Percentiles rank a stretch among this genome's conserved stretches.
These are phyloP conservation scores for Tor tambroides DNA, from an alignment of 2,113 vertebrate genomes.

Conservation along the genomic window DNA sequence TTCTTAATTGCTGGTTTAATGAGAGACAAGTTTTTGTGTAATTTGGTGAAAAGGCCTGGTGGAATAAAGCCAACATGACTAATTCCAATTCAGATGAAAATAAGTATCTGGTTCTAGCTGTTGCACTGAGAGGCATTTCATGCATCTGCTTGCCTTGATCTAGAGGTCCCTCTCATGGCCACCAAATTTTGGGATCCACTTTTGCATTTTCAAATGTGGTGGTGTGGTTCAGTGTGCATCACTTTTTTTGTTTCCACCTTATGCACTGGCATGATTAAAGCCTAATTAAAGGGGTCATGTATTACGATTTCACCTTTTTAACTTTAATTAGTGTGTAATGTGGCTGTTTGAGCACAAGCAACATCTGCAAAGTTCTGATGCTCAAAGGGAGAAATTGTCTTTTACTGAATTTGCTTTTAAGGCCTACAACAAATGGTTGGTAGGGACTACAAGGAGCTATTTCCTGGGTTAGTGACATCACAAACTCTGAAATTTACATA, in stretches of 20 bases:
- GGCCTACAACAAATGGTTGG: too few relatives aligned
- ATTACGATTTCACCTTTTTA: too few relatives aligned
- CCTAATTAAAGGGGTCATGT: too few relatives aligned
- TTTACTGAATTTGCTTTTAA: too few relatives aligned
- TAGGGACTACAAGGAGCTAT: too few relatives aligned
- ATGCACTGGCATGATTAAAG: not conserved
- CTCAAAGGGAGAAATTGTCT: too few relatives aligned
- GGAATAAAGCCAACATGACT: not conserved
- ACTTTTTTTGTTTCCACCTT: not conserved
- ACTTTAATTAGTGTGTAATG: too few relatives aligned
- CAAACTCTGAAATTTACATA: too few relatives aligned
- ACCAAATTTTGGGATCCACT: not conserved
- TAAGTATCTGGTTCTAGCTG: not conserved
- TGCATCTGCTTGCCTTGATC: not conserved
- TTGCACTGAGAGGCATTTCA: not conserved
- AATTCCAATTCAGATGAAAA: not conserved
- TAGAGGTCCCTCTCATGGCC: not conserved
- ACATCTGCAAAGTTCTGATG: too few relatives aligned
- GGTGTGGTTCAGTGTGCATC: not conserved
- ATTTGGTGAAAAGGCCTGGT: not conserved
- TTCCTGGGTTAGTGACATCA: too few relatives aligned
- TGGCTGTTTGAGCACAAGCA: too few relatives aligned
- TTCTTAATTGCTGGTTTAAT: not conserved
- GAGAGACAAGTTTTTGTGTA: not conserved
- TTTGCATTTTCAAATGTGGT: not conserved